Conservation (phyloP, 2,888 invertebrate species). For the Corythucha ciliata region DNA sequence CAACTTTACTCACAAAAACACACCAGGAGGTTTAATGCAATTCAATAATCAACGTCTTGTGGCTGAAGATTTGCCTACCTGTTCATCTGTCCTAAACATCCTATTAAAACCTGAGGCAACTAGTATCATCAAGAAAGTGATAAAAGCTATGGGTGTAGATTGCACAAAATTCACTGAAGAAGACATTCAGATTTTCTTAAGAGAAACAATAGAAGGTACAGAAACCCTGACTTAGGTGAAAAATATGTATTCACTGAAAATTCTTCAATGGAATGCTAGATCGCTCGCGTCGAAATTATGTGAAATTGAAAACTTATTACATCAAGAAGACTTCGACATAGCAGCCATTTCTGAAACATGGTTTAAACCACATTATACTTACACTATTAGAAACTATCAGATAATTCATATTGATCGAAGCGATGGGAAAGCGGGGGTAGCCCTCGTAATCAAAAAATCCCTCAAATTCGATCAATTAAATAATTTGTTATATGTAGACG, state of each 20-base stretch:
- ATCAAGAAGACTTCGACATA: background rate
- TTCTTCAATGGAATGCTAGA: constrained; percentile 8
- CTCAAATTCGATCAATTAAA: background rate
- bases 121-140: too few relatives aligned
- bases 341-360: constrained; percentile 14
- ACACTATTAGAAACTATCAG: background rate
- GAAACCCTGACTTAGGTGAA: too few relatives aligned
- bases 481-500: background rate
- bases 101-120: too few relatives aligned
- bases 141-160: too few relatives aligned
- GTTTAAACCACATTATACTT: background rate
- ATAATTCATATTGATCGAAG: background rate
- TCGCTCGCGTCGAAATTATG: background rate
- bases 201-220: too few relatives aligned
- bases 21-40: too few relatives aligned
- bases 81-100: too few relatives aligned
- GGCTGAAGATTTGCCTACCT: too few relatives aligned
- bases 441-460: background rate
- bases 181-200: too few relatives aligned
- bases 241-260: background rate
- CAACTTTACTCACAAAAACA: too few relatives aligned
- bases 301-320: background rate
- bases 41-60: too few relatives aligned
- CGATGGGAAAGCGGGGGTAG: constrained; percentile 4
- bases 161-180: too few relatives aligned